These are phyloP conservation scores for Lycodopsis pacificus DNA, from an alignment of 2,797 vertebrate genomes.

Conservation along the genomic window DNA sequence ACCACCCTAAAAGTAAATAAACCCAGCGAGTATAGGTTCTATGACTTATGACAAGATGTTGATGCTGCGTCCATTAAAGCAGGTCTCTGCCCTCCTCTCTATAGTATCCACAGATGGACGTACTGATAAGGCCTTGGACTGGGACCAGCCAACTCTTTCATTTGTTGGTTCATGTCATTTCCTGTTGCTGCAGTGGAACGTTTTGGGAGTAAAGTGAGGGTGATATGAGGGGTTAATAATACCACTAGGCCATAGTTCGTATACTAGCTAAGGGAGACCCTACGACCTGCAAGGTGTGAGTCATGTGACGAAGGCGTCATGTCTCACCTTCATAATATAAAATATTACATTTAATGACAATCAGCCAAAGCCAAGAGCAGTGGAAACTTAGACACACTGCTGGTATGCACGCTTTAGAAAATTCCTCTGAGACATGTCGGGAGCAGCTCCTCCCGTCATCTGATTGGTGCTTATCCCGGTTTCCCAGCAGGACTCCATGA, in stretches of 20 bases:
- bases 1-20: not conserved
- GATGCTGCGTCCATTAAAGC: not conserved
- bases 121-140: not conserved
- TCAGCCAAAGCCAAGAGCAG: not conserved
- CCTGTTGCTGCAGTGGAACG: conserved; percentile 47
- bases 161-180: conserved; percentile 55
- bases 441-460: not conserved
- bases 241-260: not conserved
- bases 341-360: not conserved
- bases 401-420: not conserved
- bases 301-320: not conserved
- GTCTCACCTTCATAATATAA: not conserved
- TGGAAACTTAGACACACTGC: not conserved
- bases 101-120: not conserved
- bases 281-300: no score
- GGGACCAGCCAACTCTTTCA: conserved; percentile 9
- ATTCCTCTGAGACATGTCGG: not conserved
- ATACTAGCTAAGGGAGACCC: not conserved
- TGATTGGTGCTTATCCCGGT: not conserved
- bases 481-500: not conserved
- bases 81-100: not conserved
- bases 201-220: not conserved
- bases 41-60: not conserved
- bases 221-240: conserved; percentile 39
- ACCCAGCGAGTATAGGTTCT: not conserved